phyloP scores from a whole-genome alignment of 2,888 invertebrate genomes.

The Phragmatobia fuliginosa region DNA sequence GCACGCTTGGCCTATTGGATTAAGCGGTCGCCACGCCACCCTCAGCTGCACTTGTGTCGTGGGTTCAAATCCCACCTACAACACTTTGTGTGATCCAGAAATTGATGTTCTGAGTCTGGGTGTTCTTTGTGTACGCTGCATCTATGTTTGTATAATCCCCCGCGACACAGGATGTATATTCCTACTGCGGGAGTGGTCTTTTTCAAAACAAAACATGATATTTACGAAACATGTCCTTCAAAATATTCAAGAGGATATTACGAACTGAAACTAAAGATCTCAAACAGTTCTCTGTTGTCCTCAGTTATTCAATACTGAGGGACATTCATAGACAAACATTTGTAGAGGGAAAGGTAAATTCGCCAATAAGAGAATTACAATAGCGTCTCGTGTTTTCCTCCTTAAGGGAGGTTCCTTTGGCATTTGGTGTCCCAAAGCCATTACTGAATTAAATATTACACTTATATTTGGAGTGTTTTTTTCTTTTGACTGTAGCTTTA shows the following conservation, averaged over 20 bases:
- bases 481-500: slow-evolving; percentile 15
- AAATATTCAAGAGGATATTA: slow-evolving; percentile 6
- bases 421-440: slow-evolving; percentile 14
- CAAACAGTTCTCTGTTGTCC: slow-evolving; percentile 15
- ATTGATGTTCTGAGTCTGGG: too few species aligned
- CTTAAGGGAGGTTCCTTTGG: slow-evolving; percentile 11
- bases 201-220: too few species aligned
- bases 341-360: slow-evolving; percentile 37
- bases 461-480: slow-evolving; percentile 30
- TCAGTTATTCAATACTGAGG: slow-evolving; percentile 38
- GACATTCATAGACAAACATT: slow-evolving; percentile 30
- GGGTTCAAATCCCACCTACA: too few species aligned
- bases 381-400: slow-evolving; percentile 39
- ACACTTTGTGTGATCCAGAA: too few species aligned
- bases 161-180: too few species aligned
- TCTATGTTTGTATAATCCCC: too few species aligned
- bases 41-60: too few species aligned
- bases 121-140: too few species aligned
- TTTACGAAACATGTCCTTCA: slow-evolving; percentile 3
- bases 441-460: slow-evolving; percentile 39
- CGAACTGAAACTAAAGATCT: slow-evolving; percentile 3
- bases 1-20: too few species aligned
- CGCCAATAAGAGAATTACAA: slow-evolving; percentile 44
- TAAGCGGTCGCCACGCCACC: too few species aligned
- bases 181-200: too few species aligned